These are phyloP conservation scores for Rhagophthalmus giganteus DNA, from an alignment of 2,888 invertebrate species.

Conservation along the genomic window DNA sequence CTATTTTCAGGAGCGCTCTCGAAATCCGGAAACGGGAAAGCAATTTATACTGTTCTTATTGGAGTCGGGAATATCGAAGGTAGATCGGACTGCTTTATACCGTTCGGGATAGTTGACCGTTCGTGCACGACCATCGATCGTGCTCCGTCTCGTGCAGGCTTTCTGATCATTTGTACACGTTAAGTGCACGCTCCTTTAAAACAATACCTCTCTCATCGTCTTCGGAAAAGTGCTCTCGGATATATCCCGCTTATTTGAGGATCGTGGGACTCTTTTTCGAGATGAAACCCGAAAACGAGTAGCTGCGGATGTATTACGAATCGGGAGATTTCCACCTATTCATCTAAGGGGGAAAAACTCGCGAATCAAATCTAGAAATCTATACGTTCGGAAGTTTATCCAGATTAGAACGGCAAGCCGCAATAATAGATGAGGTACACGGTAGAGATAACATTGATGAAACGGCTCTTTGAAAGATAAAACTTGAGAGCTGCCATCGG, in stretches of 20 bases:
- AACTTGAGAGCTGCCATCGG: constrained; percentile 33
- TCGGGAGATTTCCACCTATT: constrained; percentile 12
- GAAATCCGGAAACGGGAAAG: constrained; percentile 29
- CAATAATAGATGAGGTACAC: constrained; percentile 39
- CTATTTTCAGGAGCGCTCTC: constrained; percentile 28
- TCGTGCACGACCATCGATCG: constrained; percentile 25
- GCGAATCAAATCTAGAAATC: constrained; percentile 13
- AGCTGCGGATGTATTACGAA: constrained; percentile 9
- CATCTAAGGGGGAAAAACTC: constrained; percentile 8
- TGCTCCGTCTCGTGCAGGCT: constrained; percentile 23
- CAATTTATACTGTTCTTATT: constrained; percentile 33
- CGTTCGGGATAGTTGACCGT: constrained; percentile 26
- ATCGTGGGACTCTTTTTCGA: constrained; percentile 10
- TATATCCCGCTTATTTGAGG: constrained; percentile 11
- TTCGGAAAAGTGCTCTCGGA: constrained; percentile 9
- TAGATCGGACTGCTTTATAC: constrained; percentile 22
- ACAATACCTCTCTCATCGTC: constrained; percentile 11
- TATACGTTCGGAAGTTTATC: constrained; percentile 24
- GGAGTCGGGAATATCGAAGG: constrained; percentile 21
- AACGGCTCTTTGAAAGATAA: constrained; percentile 38
- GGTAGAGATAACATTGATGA: constrained; percentile 39
- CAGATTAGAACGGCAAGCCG: constrained; percentile 32
- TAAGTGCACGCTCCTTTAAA: constrained; percentile 30
- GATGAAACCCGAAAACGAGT: constrained; percentile 7
- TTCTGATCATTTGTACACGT: constrained; percentile 31